Percentiles rank a stretch among this genome's conserved stretches.
These are phyloP conservation scores for Ptychadena robeensis DNA, from an alignment of 2,797 vertebrate genomes.

Conservation along the genomic window DNA sequence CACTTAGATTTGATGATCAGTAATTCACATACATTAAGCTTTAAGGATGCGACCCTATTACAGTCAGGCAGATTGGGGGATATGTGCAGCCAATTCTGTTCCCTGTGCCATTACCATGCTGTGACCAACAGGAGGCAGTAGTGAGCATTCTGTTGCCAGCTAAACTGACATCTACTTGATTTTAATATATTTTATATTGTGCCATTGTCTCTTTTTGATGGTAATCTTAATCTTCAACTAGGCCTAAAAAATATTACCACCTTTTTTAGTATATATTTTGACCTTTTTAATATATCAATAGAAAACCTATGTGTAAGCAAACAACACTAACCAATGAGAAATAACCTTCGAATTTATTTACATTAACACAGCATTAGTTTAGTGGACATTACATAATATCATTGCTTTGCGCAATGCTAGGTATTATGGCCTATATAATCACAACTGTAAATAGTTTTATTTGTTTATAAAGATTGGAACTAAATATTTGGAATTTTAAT, in stretches of 20 bases:
- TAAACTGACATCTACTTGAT: neutral
- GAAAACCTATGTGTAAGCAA: no score
- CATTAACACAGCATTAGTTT: neutral
- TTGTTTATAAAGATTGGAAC: neutral
- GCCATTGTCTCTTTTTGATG: neutral
- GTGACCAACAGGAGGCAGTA: conserved; percentile 31
- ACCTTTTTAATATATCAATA: neutral
- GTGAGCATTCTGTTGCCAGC: neutral
- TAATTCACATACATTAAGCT: neutral
- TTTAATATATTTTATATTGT: neutral
- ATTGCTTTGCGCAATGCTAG: neutral
- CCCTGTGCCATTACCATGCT: neutral
- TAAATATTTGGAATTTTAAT: neutral
- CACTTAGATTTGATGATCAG: neutral
- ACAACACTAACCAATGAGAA: neutral
- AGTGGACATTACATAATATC: neutral
- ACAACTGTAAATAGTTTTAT: neutral
- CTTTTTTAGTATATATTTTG: no score
- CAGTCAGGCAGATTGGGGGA: neutral
- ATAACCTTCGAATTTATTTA: neutral
- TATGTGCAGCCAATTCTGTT: neutral
- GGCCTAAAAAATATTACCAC: neutral
- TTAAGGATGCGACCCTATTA: neutral
- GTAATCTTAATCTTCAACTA: neutral
- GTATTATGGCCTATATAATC: neutral